These are phyloP conservation scores for Macrocentrus cingulum DNA, from an alignment of 1,140 invertebrate genomes.

Conservation along the genomic window DNA sequence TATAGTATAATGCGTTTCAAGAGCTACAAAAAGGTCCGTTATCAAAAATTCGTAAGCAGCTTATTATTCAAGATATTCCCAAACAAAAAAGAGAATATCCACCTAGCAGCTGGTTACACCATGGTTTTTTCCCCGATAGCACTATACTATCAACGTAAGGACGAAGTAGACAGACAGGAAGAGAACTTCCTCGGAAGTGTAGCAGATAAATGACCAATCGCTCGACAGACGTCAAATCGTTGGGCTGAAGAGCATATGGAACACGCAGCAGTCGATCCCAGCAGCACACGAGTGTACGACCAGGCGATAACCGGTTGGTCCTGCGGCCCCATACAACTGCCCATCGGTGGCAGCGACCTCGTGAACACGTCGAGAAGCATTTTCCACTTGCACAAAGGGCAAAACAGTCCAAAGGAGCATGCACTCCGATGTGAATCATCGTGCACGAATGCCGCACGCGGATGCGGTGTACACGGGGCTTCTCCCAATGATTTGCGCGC, in stretches of 20 bases:
- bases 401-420: too few species aligned
- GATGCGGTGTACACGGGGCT: too few species aligned
- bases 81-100: too few species aligned
- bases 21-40: too few species aligned
- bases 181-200: background rate
- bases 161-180: too few species aligned
- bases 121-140: too few species aligned
- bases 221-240: background rate
- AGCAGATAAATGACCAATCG: background rate
- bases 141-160: too few species aligned
- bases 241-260: background rate
- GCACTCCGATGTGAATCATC: conserved; percentile 7
- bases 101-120: too few species aligned
- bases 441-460: background rate
- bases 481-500: too few species aligned
- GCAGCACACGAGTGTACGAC: background rate
- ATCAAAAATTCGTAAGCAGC: too few species aligned
- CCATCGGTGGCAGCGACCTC: conserved; percentile 7
- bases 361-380: background rate
- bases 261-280: background rate
- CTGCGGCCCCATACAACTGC: background rate
- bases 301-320: conserved; percentile 13
- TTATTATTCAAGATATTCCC: too few species aligned
- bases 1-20: too few species aligned
- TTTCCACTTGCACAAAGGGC: background rate